These are phyloP conservation scores for Echiichthys vipera DNA, from an alignment of 2,797 vertebrate genomes.

Conservation along the genomic window DNA sequence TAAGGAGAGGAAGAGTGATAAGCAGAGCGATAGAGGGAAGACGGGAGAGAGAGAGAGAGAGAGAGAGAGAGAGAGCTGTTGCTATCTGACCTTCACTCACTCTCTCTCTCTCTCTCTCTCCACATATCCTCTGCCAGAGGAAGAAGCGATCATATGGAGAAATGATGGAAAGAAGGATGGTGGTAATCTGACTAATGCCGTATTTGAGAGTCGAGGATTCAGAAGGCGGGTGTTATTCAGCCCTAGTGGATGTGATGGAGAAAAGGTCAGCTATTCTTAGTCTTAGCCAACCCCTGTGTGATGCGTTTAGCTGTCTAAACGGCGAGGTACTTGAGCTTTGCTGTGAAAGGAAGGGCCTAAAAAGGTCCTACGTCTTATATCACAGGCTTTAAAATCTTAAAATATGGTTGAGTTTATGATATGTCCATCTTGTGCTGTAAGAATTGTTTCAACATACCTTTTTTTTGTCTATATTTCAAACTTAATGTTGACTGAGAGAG, in stretches of 20 bases:
- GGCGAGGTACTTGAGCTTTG: constrained; percentile 8
- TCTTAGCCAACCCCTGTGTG: constrained; percentile 42
- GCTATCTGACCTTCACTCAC: constrained; percentile 70
- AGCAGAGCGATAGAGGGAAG: constrained; percentile 48
- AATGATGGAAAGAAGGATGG: constrained; percentile 62
- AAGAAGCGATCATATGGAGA: constrained; percentile 63
- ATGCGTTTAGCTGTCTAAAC: constrained; percentile 56
- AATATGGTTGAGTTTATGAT: background rate
- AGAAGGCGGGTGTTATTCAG: constrained; percentile 71
- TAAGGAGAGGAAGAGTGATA: constrained; percentile 56
- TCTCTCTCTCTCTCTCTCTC: constrained; percentile 30
- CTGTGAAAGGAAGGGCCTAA: constrained; percentile 6
- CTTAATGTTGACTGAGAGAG: background rate
- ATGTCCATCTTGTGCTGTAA: background rate
- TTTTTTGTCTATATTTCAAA: background rate
- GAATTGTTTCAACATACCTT: background rate
- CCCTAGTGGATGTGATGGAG: constrained; percentile 62
- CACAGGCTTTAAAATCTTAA: background rate
- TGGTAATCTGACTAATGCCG: constrained; percentile 74
- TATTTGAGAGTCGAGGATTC: constrained; percentile 64
- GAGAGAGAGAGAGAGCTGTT: constrained; percentile 46
- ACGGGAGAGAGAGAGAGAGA: constrained; percentile 39
- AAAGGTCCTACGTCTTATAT: background rate
- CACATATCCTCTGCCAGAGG: constrained; percentile 50
- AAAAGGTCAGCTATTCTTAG: constrained; percentile 80